phyloP scores from a whole-genome alignment of 2,113 vertebrate species.

The Eurystomus gularis region DNA sequence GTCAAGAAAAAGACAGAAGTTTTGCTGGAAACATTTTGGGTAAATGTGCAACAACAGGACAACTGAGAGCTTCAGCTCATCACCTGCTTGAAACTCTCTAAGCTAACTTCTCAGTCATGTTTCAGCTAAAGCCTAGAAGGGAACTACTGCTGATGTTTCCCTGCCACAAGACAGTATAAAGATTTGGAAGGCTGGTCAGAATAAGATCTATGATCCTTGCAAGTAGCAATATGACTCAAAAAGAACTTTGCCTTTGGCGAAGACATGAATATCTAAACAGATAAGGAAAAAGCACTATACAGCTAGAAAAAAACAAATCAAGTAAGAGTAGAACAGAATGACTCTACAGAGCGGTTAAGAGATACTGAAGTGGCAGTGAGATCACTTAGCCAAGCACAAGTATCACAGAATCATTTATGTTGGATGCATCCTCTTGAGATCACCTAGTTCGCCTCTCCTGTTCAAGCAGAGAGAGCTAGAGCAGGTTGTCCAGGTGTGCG shows the following conservation, averaged over 20 bases:
- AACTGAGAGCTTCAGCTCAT: background rate
- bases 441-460: accelerated
- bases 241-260: background rate
- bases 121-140: background rate
- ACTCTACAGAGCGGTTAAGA: background rate
- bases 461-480: background rate
- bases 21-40: background rate
- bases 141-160: background rate
- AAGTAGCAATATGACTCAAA: background rate
- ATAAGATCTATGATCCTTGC: background rate
- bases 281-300: background rate
- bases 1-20: background rate
- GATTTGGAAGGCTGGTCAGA: background rate
- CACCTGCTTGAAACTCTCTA: background rate
- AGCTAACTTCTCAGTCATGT: background rate
- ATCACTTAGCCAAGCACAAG: background rate
- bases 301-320: background rate
- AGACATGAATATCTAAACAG: background rate
- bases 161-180: background rate
- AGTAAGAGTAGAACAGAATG: background rate
- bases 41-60: background rate
- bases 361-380: background rate
- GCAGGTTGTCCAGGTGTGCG: background rate
- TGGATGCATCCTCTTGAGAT: background rate
- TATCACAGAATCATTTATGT: background rate